A percentile compares a stretch with the other conserved stretches of the same genome.
These are phyloP conservation scores for Marcusenius ussheri DNA, from an alignment of 2,113 vertebrate species.

Conservation along the genomic window DNA sequence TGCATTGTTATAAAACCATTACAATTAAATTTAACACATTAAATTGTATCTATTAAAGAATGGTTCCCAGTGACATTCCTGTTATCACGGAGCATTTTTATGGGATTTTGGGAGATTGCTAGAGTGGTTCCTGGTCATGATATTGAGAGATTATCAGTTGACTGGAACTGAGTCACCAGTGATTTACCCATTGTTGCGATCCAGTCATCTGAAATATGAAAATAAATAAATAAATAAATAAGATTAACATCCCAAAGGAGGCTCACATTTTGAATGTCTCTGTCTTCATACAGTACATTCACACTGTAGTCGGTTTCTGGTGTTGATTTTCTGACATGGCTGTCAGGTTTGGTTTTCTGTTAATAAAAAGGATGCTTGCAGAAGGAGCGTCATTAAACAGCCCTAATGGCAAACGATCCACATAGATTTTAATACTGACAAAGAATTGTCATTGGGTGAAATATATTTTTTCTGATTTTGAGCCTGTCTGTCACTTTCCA, in stretches of 20 bases:
- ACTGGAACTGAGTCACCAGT: neutral
- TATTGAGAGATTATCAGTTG: neutral
- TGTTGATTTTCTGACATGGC: neutral
- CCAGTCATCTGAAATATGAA: neutral
- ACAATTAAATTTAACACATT: neutral
- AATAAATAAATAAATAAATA: neutral
- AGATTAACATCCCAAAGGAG: neutral
- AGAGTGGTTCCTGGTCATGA: neutral
- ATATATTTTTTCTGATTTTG: neutral
- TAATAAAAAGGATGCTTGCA: neutral
- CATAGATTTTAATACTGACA: neutral
- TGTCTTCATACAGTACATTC: neutral
- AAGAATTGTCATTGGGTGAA: neutral
- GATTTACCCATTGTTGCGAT: neutral
- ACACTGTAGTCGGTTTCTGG: neutral
- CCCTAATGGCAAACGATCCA: neutral
- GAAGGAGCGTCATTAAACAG: neutral
- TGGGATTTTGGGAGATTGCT: neutral
- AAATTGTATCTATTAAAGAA: neutral
- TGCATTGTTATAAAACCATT: neutral
- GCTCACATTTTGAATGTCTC: neutral
- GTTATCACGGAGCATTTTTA: conserved; percentile 43
- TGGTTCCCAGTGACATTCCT: neutral
- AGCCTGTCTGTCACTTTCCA: neutral
- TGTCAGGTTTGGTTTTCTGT: neutral